Conservation (phyloP, 1,140 invertebrate genomes). For the Sitobion miscanthi region DNA sequence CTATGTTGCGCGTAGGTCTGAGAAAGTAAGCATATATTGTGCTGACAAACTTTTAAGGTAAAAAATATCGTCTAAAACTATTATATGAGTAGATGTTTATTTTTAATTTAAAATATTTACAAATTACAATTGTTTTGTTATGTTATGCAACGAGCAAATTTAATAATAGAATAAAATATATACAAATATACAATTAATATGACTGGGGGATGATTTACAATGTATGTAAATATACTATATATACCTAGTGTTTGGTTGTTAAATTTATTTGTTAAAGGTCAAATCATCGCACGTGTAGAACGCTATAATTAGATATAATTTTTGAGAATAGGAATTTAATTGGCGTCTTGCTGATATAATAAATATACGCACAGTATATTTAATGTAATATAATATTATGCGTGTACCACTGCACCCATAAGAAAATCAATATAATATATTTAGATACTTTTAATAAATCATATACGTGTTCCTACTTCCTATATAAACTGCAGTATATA, state of each 20-base stretch:
- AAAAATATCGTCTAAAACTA: too few species aligned
- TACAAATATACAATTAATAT: background rate
- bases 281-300: slow-evolving; percentile 3
- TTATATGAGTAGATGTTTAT: background rate
- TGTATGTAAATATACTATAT: background rate
- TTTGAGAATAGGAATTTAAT: background rate
- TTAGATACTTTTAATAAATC: background rate
- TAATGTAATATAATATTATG: background rate
- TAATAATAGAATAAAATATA: background rate
- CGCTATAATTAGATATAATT: slow-evolving; percentile 20
- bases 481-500: background rate
- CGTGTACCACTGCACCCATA: background rate
- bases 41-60: too few species aligned
- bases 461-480: background rate
- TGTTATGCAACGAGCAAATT: background rate
- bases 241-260: background rate
- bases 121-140: background rate
- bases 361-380: background rate
- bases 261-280: background rate
- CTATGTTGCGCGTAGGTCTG: too few species aligned
- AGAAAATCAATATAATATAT: background rate
- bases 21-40: too few species aligned
- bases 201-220: background rate
- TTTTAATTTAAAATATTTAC: background rate
- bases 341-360: background rate